Conservation (phyloP, 2,888 invertebrate species). For the Orthosia gothica region DNA sequence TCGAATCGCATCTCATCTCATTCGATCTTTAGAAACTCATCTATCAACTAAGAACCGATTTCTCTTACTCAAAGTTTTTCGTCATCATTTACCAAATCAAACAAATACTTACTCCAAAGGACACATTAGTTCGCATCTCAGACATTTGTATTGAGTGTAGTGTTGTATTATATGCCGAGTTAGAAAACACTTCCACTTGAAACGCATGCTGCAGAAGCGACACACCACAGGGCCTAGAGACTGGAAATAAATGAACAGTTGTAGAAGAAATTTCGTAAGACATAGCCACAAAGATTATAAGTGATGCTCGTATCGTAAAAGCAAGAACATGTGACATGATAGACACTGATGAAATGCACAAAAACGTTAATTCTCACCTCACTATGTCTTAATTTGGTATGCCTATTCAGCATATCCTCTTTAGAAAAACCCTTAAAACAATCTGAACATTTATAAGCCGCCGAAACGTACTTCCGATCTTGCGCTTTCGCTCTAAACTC, state of each 20-base stretch:
- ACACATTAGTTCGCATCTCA: constrained; percentile 74
- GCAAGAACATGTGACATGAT: no score
- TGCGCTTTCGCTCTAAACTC: constrained; percentile 77
- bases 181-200: constrained; percentile 77
- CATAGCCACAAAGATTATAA: no score
- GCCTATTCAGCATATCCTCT: constrained; percentile 81
- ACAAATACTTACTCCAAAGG: constrained; percentile 65
- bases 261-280: no score
- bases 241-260: constrained; percentile 54
- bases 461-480: constrained; percentile 77
- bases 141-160: constrained; percentile 74
- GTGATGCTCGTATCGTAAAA: no score
- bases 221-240: constrained; percentile 75
- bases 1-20: no score
- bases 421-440: constrained; percentile 84
- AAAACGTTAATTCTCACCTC: constrained; percentile 71
- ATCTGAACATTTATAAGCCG: constrained; percentile 78
- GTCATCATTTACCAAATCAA: no score
- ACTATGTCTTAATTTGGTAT: constrained; percentile 78
- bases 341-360: no score
- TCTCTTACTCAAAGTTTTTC: no score
- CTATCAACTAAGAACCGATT: no score
- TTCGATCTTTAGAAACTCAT: no score
- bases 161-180: constrained; percentile 79
- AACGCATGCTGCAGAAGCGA: constrained; percentile 80